Base-by-base conservation (phyloP, 2,888 invertebrate genomes). In the Bugula neritina region DNA sequence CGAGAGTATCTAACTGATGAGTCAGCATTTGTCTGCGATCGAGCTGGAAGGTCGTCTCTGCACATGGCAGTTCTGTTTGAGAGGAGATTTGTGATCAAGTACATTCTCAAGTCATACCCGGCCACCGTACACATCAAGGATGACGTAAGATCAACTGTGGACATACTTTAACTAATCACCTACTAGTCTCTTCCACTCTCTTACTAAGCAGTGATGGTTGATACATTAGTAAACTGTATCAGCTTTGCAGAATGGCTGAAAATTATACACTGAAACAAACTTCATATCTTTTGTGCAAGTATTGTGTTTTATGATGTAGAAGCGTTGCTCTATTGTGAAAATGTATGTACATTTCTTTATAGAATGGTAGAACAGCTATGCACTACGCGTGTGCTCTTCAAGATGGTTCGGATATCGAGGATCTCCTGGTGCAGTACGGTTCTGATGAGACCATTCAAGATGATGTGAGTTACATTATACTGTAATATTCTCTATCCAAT, bases 61-160 rank as follows among this genome's bases (percentile, higher is more conserved):
- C 75, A 76, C 69, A 72, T 73, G 34, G 74, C 74, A 0, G 74
- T 74, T 0, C 23, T 76, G 52, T 76, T 69, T 55, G 76, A 76
- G 57, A 69, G 76, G 34, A 71, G 74, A 29, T 74, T 74, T 69
- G 72, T 75, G 1, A 71, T 75, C 0, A 72, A 73, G 52, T 73
- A 72, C 35, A 63, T 75, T 13, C 71, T 75, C 5, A 75, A 74
- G 69, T 17, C 72, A 2, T 74, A 71, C 23, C 74, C 74, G 10
- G 54, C 71, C 25, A 23, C 69, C 31, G 72, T 71, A 1, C 52
- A 70, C 21, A 21, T 54, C 0, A 69, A 55, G 13, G 75, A 75
- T 58, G 69, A 71, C 13, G 75, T 75, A 71, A 71, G 74, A 54
- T 17, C 23, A 57, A 5, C 25, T 17, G 17, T 57, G 10, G 57